Evolutionary conservation across 2,888 invertebrate species (phyloP).

Genomic region (Drosophila borealis): DNA sequence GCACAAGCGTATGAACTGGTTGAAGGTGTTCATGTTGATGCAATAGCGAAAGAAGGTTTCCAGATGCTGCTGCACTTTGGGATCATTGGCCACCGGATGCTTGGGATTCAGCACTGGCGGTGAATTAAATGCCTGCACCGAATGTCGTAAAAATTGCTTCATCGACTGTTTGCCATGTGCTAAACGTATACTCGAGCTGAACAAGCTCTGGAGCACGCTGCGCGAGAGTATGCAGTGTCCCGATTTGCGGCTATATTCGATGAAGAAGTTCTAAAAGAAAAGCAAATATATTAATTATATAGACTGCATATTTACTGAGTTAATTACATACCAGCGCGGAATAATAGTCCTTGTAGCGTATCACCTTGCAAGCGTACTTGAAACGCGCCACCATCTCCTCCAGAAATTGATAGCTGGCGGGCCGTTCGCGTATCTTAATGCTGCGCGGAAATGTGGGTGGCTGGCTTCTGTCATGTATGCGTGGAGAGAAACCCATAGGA

Average conservation of each 20-base stretch:
- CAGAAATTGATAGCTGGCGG: slow-evolving; percentile 89
- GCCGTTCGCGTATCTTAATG: slow-evolving; percentile 93
- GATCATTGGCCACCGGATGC: slow-evolving; percentile 86
- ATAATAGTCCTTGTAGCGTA: slow-evolving; percentile 91
- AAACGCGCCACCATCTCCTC: slow-evolving; percentile 93
- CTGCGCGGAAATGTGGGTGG: slow-evolving; percentile 99
- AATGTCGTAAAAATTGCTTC: slow-evolving; percentile 93
- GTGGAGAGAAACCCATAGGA: slow-evolving; percentile 97
- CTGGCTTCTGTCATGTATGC: slow-evolving; percentile 96
- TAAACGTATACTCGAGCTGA: slow-evolving; percentile 85
- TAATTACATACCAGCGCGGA: slow-evolving; percentile 89
- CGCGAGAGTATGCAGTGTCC: slow-evolving; percentile 96
- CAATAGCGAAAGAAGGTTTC: slow-evolving; percentile 95
- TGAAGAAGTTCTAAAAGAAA: slow-evolving; percentile 92
- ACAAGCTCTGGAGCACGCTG: slow-evolving; percentile 94
- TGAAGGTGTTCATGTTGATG: slow-evolving; percentile 90
- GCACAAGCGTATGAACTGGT: slow-evolving; percentile 93
- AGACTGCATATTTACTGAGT: neutral
- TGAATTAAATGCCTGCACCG: slow-evolving; percentile 94
- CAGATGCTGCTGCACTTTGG: slow-evolving; percentile 91
- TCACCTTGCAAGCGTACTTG: slow-evolving; percentile 92
- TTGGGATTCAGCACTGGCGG: slow-evolving; percentile 94
- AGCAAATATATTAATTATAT: neutral
- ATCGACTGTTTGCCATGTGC: slow-evolving; percentile 86
- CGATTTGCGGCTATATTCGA: slow-evolving; percentile 94